These are phyloP conservation scores for Lagopus muta DNA, from an alignment of 2,113 vertebrate species.

Conservation along the genomic window DNA sequence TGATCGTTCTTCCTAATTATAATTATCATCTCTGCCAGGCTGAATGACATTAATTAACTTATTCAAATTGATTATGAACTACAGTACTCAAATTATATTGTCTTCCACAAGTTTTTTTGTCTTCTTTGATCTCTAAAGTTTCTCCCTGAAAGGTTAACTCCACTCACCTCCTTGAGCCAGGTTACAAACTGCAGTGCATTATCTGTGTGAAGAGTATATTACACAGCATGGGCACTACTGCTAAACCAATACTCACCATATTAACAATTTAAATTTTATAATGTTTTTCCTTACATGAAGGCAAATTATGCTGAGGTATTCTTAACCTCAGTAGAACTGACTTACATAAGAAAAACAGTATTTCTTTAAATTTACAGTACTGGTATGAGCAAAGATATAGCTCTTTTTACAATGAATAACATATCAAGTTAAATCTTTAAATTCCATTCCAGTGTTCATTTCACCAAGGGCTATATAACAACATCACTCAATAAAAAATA, in stretches of 20 bases:
- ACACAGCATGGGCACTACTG: not conserved
- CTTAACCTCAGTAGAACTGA: not conserved
- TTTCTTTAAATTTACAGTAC: not conserved
- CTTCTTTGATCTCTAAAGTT: not conserved
- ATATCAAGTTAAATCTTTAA: not conserved
- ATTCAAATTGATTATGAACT: slow-evolving; percentile 40
- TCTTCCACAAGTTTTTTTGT: not conserved
- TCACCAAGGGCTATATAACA: not conserved
- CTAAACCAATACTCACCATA: not conserved
- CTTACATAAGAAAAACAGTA: not conserved
- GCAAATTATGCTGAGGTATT: not conserved
- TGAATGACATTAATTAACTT: slow-evolving; percentile 45
- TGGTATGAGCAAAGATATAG: not conserved
- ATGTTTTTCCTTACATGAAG: rapidly evolving
- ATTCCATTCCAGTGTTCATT: not conserved
- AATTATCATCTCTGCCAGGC: slow-evolving; percentile 2
- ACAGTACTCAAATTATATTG: not conserved
- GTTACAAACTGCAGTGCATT: not conserved
- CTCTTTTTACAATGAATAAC: not conserved
- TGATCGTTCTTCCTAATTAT: slow-evolving; percentile 32
- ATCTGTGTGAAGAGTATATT: not conserved
- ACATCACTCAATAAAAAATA: not conserved
- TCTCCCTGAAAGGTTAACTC: not conserved
- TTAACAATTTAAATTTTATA: not conserved
- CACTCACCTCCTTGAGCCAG: not conserved